Conservation (phyloP, 64 coral and sea anemone genomes). For the Orbicella faveolata region DNA sequence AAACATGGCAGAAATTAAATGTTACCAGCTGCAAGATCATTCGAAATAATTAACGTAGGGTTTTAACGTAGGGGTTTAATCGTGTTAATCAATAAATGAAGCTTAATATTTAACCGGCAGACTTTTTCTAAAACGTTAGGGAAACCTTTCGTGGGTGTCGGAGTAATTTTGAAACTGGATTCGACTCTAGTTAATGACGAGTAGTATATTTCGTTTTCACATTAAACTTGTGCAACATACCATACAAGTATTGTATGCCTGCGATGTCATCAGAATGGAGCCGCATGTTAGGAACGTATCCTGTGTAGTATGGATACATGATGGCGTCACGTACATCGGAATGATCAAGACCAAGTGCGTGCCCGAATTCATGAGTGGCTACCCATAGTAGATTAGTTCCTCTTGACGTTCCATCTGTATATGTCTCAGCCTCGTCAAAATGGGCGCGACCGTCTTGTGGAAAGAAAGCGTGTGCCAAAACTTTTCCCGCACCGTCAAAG, state of each 20-base stretch:
- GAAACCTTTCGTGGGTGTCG: too few species aligned
- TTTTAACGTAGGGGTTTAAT: too few species aligned
- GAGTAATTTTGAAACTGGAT: too few species aligned
- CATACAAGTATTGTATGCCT: constrained; percentile 62
- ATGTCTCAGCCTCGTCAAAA: constrained; percentile 77
- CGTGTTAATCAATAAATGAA: too few species aligned
- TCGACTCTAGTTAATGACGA: too few species aligned
- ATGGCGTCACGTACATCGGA: constrained; percentile 54
- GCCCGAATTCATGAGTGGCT: constrained; percentile 76
- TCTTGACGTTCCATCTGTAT: neutral
- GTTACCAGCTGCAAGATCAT: neutral
- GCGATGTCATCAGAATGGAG: constrained; percentile 62
- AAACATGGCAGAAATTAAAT: neutral
- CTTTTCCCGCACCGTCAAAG: constrained; percentile 53
- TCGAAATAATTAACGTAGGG: neutral
- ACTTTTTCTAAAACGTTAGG: too few species aligned
- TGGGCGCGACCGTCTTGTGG: constrained; percentile 74
- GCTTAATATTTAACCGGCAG: too few species aligned
- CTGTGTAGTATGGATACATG: constrained; percentile 75
- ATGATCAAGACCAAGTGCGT: constrained; percentile 63
- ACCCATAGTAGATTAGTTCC: constrained; percentile 71
- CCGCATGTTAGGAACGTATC: constrained; percentile 51
- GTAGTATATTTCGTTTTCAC: too few species aligned
- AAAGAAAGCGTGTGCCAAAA: constrained; percentile 80
- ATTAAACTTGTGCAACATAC: neutral